Evolutionary conservation across 2,113 vertebrate species (phyloP).

Genomic region (Typhlomys cinereus): DNA sequence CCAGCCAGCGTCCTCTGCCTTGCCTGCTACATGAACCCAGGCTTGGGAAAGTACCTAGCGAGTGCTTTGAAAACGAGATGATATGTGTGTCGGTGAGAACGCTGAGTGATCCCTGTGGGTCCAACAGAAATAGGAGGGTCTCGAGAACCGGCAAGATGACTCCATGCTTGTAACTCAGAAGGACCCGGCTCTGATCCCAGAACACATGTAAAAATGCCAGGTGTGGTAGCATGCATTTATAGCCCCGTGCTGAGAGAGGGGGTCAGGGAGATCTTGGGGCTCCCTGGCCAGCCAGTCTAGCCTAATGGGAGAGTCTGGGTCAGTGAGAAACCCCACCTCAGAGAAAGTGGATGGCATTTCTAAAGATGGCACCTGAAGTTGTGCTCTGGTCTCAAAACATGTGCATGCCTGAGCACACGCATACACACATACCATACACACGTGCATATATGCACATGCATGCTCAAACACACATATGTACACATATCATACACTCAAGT

Average conservation of each 20-base stretch:
- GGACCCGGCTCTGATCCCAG: too few species aligned
- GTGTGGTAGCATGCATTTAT: background rate
- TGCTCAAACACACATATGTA: too few species aligned
- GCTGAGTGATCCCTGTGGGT: background rate
- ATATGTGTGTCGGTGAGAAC: rapidly evolving
- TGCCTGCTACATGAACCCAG: background rate
- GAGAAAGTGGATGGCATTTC: background rate
- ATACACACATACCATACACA: background rate
- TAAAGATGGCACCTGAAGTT: background rate
- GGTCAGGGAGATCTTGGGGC: too few species aligned
- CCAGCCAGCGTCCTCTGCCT: rapidly evolving
- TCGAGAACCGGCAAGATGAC: background rate
- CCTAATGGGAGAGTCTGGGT: background rate
- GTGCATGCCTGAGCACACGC: background rate
- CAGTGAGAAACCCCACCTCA: background rate
- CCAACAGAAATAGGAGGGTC: background rate
- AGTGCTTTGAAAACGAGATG: rapidly evolving
- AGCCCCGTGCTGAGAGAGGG: background rate
- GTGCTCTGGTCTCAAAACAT: background rate
- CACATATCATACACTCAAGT: too few species aligned
- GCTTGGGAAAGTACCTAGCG: background rate
- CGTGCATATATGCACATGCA: too few species aligned
- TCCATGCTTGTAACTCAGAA: background rate
- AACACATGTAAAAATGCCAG: background rate
- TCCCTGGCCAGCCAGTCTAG: background rate